phyloP scores from a whole-genome alignment of 2,888 invertebrate genomes.

The Lepidocyrtinus sp. region DNA sequence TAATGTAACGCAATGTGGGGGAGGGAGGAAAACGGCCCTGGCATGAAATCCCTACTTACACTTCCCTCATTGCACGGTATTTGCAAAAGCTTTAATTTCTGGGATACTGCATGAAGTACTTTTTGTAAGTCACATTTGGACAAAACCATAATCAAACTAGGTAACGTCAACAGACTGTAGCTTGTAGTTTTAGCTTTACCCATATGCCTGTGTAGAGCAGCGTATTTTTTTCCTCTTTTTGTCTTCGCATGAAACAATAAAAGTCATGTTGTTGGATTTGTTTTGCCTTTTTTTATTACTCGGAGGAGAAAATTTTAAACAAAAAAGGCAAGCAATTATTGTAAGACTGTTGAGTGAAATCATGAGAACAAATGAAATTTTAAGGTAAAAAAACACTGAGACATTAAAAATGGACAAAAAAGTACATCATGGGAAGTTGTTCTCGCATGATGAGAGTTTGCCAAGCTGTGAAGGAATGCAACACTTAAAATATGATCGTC shows the following conservation, averaged over 20 bases:
- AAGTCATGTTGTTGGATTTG: constrained; percentile 11
- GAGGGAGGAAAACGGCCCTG: too few species aligned
- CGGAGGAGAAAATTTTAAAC: constrained; percentile 6
- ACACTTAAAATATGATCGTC: too few species aligned
- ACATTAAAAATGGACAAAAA: constrained; percentile 13
- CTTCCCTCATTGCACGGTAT: not conserved
- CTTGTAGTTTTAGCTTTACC: not conserved
- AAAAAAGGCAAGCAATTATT: constrained; percentile 6
- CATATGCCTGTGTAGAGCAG: not conserved
- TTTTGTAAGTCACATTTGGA: not conserved
- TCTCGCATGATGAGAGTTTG: too few species aligned
- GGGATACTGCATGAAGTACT: not conserved
- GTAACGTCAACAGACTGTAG: too few species aligned
- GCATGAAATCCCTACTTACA: not conserved
- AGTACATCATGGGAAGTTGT: too few species aligned
- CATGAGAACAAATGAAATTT: not conserved
- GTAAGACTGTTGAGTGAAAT: not conserved
- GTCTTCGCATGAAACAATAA: not conserved
- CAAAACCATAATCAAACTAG: too few species aligned
- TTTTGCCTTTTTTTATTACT: constrained; percentile 10
- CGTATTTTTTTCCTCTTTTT: not conserved
- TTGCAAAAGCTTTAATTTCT: not conserved
- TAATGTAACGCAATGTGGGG: too few species aligned
- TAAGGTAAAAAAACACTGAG: not conserved
- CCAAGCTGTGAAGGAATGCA: too few species aligned